Evolutionary conservation across 92 coral and sea anemone genomes (phyloP).

Genomic region (Meandrina meandrites): DNA sequence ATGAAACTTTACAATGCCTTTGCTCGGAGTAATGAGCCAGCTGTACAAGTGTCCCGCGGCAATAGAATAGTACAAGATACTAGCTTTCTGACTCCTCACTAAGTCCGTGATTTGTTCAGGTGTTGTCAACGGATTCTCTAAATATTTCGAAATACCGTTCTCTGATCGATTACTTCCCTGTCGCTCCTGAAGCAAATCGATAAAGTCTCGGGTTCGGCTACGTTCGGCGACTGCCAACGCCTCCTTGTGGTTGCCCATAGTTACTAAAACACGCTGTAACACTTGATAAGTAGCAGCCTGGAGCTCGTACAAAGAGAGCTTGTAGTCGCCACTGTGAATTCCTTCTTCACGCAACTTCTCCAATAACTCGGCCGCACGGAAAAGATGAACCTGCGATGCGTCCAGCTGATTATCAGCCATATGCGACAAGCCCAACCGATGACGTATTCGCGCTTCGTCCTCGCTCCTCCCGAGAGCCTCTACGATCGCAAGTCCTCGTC

Average conservation of each 20-base stretch:
- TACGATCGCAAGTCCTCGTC: conserved; percentile 85
- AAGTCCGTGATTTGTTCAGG: conserved; percentile 89
- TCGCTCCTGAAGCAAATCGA: conserved; percentile 88
- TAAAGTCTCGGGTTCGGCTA: conserved; percentile 86
- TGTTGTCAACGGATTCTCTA: conserved; percentile 56
- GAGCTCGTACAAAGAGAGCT: conserved; percentile 86
- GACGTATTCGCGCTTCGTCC: conserved; percentile 95
- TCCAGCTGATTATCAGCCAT: conserved; percentile 84
- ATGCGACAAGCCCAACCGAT: conserved; percentile 85
- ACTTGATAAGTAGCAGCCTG: conserved; percentile 93
- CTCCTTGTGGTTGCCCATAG: conserved; percentile 77
- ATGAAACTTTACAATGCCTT: conserved; percentile 91
- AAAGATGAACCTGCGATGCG: conserved; percentile 80
- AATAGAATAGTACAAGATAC: conserved; percentile 82
- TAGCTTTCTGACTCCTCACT: conserved; percentile 78
- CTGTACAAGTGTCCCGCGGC: conserved; percentile 96
- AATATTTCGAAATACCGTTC: conserved; percentile 44
- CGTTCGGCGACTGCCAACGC: conserved; percentile 97
- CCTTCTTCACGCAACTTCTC: conserved; percentile 91
- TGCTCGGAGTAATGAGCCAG: conserved; percentile 87
- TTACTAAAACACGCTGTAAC: conserved; percentile 92
- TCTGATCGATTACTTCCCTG: conserved; percentile 58
- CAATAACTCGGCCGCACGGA: conserved; percentile 82
- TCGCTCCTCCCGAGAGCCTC: conserved; percentile 79
- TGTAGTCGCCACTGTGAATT: conserved; percentile 81